These are phyloP conservation scores for Vollenhovia emeryi DNA, from an alignment of 1,140 invertebrate genomes.

Conservation along the genomic window DNA sequence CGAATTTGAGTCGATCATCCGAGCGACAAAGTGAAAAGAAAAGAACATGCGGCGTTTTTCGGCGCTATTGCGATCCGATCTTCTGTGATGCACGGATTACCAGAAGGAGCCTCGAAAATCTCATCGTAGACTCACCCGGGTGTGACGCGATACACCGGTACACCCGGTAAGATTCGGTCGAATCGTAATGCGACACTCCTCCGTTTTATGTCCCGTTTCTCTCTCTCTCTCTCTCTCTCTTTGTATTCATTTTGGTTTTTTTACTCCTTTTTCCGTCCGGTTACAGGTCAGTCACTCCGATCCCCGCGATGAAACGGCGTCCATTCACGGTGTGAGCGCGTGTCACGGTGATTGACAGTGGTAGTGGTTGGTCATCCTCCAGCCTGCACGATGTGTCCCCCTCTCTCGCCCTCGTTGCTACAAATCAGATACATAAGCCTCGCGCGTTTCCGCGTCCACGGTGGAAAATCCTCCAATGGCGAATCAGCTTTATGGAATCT, in stretches of 20 bases:
- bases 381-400: conserved; percentile 43
- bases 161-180: conserved; percentile 58
- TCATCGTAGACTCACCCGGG: conserved; percentile 6
- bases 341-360: conserved; percentile 65
- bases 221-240: conserved; percentile 4
- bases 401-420: conserved; percentile 56
- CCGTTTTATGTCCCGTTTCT: conserved; percentile 22
- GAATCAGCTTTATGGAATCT: conserved; percentile 45
- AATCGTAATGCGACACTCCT: conserved; percentile 62
- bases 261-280: conserved; percentile 41
- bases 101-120: background rate
- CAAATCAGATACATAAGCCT: conserved; percentile 41
- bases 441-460: conserved; percentile 24
- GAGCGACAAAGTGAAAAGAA: background rate
- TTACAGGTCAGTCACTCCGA: conserved; percentile 72
- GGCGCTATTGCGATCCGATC: background rate
- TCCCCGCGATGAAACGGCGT: conserved; percentile 69
- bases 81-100: background rate
- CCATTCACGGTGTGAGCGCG: too few species aligned
- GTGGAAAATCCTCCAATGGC: conserved; percentile 40
- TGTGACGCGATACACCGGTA: conserved; percentile 63
- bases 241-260: conserved; percentile 12
- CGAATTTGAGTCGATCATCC: background rate
- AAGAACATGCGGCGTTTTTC: conserved; percentile 9
- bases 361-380: conserved; percentile 62